phyloP scores from a whole-genome alignment of 1,140 invertebrate species.

The Pantala flavescens region DNA sequence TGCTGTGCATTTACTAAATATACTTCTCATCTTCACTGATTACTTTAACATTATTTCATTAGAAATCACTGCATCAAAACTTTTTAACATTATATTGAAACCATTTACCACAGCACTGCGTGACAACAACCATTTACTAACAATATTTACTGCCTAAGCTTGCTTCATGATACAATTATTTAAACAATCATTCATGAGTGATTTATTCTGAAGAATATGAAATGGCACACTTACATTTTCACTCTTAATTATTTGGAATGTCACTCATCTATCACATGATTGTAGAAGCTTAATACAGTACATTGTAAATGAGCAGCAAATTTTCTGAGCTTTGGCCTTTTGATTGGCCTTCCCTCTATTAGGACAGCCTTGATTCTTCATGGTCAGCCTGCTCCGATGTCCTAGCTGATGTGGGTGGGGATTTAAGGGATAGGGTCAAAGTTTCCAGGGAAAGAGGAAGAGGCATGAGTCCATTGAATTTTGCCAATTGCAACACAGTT shows the following conservation, averaged over 20 bases:
- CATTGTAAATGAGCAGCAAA: no score
- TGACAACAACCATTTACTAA: background rate
- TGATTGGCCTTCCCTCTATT: no score
- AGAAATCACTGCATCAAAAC: background rate
- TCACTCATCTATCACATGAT: no score
- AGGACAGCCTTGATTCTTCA: slow-evolving; percentile 29
- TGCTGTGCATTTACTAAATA: no score
- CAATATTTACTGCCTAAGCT: background rate
- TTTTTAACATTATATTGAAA: background rate
- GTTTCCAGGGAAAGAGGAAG: background rate
- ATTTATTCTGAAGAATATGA: no score
- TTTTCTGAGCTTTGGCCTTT: no score
- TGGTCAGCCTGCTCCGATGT: slow-evolving; percentile 55
- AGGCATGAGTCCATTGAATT: background rate
- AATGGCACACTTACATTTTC: no score
- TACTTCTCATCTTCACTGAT: no score
- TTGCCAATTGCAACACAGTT: background rate
- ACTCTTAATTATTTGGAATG: no score
- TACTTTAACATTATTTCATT: no score
- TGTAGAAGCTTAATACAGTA: no score
- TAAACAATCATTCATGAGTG: background rate
- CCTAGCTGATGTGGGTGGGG: slow-evolving; percentile 26
- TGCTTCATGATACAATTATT: background rate
- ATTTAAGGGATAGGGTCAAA: slow-evolving; percentile 27
- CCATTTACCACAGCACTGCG: background rate